phyloP scores from a whole-genome alignment of 2,113 vertebrate genomes.

The Dendropsophus ebraccatus region DNA sequence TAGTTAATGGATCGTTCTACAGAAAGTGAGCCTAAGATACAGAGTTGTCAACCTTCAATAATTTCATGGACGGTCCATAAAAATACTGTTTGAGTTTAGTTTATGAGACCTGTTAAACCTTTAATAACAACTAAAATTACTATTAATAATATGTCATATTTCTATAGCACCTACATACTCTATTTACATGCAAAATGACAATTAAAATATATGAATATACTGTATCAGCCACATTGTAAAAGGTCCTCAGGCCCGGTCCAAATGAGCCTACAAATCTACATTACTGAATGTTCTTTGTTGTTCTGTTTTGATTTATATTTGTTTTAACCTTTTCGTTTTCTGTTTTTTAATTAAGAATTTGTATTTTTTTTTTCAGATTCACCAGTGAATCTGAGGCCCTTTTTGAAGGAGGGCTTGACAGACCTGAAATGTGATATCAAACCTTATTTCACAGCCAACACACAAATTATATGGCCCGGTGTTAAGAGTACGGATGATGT shows the following conservation, averaged over 20 bases:
- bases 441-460: conserved; percentile 68
- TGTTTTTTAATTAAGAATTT: background rate
- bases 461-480: conserved; percentile 71
- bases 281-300: background rate
- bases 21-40: background rate
- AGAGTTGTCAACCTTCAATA: background rate
- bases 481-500: conserved; percentile 33
- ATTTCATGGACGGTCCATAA: background rate
- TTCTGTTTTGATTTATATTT: background rate
- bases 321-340: background rate
- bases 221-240: too few species aligned
- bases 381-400: conserved; percentile 67
- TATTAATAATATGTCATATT: background rate
- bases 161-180: too few species aligned
- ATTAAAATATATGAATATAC: too few species aligned
- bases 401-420: conserved; percentile 60
- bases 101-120: background rate
- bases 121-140: background rate
- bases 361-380: conserved; percentile 62
- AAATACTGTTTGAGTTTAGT: background rate
- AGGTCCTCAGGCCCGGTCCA: background rate
- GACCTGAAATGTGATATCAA: conserved; percentile 71
- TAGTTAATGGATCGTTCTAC: too few species aligned
- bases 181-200: too few species aligned
- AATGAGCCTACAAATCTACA: background rate